Evolutionary conservation across 2,888 invertebrate genomes (phyloP), one percentile per base, ranked within the genome.

Genomic region (Torymus tubicola): DNA sequence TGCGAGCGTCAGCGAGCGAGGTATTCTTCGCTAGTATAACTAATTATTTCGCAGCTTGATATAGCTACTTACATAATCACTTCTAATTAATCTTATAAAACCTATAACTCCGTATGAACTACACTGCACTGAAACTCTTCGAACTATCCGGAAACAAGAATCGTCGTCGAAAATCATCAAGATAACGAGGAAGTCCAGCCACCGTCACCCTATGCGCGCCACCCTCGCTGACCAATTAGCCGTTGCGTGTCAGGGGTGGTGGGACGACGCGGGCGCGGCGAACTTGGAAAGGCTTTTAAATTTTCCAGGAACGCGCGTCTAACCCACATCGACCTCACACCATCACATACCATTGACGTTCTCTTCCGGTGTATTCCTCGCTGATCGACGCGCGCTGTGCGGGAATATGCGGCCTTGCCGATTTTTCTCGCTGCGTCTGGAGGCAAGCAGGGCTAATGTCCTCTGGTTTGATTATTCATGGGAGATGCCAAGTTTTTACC

Each of bases 261-360:
- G 42, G 10, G 8, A 8, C 42, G 8, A 42, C 42, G 42, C 42
- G 42, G 42, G 42, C 42, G 42, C 42, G 42, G 42, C 42, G 42
- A 64, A 77, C 76, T 80, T 31, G 76, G 55, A 77, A 81, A 80
- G 57, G 72, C 80, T 77, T 77, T 77, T 81, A 81, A 81, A 81
- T 81, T 75, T 77, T 81, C 61, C 70, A 81, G 67, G 57, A 84
- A 84, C 50, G 60, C 76, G 63, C 76, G 76, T 71, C 87, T 86
- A 86, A 86, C 86, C 86, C 86, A 87, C 79, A 86, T 86, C 86
- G 72, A 86, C 83, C 87, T 83, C 86, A 85, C 82, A 84, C 86
- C 82, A 82, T 82, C 57, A 16, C 50, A 52, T 63, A 53, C 21
- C 10, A 11, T 13, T 42, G 57, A 63, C 18, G 24, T 72, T 5